Evolutionary conservation across 2,888 invertebrate genomes (phyloP).

Genomic region (Hyppa rectilinea): DNA sequence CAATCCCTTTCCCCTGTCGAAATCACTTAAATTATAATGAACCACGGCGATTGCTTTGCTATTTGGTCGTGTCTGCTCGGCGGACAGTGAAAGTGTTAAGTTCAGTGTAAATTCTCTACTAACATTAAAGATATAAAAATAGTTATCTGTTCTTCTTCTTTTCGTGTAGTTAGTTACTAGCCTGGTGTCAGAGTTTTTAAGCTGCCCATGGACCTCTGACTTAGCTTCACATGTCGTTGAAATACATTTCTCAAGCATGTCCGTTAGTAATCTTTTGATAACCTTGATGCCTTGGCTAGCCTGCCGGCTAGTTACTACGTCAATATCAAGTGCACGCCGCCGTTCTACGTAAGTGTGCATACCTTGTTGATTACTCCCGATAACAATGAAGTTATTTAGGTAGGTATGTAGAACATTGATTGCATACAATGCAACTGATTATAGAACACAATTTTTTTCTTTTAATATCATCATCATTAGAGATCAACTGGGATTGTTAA

Average conservation of each 20-base stretch:
- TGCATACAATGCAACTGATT: not conserved
- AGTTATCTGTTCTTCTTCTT: slow-evolving; percentile 26
- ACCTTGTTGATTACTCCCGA: slow-evolving; percentile 24
- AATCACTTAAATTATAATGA: not conserved
- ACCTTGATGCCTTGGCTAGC: slow-evolving; percentile 25
- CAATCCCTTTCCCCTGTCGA: not conserved
- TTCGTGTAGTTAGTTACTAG: too few relatives aligned
- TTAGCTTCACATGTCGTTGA: too few relatives aligned
- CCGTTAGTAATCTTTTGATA: slow-evolving; percentile 29
- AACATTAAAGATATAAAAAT: slow-evolving; percentile 3
- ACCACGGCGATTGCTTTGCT: not conserved
- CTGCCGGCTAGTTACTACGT: slow-evolving; percentile 5
- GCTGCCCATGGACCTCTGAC: too few relatives aligned
- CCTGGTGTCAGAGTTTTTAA: too few relatives aligned
- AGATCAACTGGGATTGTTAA: not conserved
- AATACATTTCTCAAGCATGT: too few relatives aligned
- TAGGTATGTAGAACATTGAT: slow-evolving; percentile 13
- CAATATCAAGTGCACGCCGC: slow-evolving; percentile 23
- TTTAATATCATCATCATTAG: not conserved
- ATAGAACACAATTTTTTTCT: not conserved
- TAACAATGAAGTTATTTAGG: slow-evolving; percentile 22
- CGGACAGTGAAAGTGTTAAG: not conserved
- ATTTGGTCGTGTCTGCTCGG: not conserved
- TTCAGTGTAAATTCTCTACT: not conserved
- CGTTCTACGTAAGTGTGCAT: not conserved